Percentiles rank a stretch among this genome's conserved stretches.
Conservation (phyloP, 2,113 vertebrate species). For the Litocranius walleri region DNA sequence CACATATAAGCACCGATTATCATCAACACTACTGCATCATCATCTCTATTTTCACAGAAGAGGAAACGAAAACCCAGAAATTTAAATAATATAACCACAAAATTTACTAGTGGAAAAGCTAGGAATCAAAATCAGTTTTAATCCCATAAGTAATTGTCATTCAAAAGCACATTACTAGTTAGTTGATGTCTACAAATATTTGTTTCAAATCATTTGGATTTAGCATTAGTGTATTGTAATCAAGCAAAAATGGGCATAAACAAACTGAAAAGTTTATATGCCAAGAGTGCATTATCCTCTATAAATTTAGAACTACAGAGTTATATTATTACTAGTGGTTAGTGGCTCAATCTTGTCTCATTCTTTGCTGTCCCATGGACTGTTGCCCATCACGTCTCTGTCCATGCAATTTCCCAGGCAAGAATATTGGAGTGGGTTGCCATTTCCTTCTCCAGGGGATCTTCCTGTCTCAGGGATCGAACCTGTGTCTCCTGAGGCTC, state of each 20-base stretch:
- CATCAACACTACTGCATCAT: background rate
- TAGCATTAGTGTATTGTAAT: background rate
- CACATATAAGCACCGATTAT: background rate
- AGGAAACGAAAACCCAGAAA: background rate
- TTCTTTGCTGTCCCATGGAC: background rate
- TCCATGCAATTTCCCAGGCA: background rate
- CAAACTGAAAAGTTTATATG: background rate
- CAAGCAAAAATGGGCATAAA: background rate
- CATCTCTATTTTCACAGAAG: background rate
- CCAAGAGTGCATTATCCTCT: background rate
- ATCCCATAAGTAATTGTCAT: background rate
- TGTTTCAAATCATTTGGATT: background rate
- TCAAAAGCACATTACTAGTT: background rate
- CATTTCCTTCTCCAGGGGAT: background rate
- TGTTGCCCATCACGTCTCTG: background rate
- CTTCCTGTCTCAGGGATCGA: background rate
- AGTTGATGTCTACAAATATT: background rate
- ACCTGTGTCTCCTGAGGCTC: background rate
- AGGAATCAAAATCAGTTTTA: background rate
- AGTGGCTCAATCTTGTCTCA: background rate
- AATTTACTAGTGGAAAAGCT: background rate
- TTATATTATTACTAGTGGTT: background rate
- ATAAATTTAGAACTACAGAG: background rate
- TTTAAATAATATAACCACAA: background rate
- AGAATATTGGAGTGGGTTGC: background rate